phyloP scores from a whole-genome alignment of 2,113 vertebrate genomes.

The Heterocephalus glaber region DNA sequence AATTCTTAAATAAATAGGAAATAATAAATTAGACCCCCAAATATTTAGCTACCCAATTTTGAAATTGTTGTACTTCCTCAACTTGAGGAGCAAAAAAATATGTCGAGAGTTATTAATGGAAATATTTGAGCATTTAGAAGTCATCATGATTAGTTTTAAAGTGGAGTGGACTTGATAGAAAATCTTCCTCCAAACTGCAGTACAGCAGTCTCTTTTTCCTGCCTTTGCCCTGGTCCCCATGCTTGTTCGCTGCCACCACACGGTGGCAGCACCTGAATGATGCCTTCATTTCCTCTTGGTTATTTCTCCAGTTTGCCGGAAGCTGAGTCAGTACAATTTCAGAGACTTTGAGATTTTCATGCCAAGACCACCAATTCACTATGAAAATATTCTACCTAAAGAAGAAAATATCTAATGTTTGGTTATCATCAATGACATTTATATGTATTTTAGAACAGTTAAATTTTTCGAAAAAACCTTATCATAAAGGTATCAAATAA shows the following conservation, averaged over 20 bases:
- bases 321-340: rapidly evolving
- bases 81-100: background rate
- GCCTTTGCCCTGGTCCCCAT: too few species aligned
- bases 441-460: background rate
- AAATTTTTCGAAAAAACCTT: background rate
- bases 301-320: rapidly evolving
- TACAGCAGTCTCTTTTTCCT: background rate
- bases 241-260: background rate
- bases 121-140: background rate
- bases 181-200: background rate
- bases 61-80: background rate
- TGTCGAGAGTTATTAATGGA: background rate
- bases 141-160: background rate
- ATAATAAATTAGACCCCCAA: background rate
- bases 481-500: background rate
- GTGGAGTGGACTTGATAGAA: background rate
- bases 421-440: background rate
- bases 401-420: background rate
- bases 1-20: background rate
- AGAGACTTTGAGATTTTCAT: background rate
- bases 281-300: background rate
- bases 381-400: background rate
- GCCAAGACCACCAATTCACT: background rate
- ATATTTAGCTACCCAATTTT: background rate
- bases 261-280: constrained; percentile 31